These are phyloP conservation scores for Chiroxiphia lanceolata DNA, from an alignment of 2,797 vertebrate genomes.

Conservation along the genomic window DNA sequence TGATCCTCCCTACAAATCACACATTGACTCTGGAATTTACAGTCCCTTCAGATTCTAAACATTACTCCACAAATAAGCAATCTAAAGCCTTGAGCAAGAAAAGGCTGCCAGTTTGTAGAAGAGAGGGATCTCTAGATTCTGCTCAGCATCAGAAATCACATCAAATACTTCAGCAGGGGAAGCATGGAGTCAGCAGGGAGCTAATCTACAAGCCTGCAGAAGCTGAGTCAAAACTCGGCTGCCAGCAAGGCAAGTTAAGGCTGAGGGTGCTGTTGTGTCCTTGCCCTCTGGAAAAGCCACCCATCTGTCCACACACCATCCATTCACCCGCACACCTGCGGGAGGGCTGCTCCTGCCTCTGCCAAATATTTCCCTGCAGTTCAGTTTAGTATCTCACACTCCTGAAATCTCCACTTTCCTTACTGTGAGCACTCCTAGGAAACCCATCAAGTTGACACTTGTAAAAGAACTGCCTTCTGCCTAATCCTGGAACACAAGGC, in stretches of 20 bases:
- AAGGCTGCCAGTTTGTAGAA: slow-evolving; percentile 1
- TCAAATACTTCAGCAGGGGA: slow-evolving; percentile 6
- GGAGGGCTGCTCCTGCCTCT: not conserved
- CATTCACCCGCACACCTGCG: rapidly evolving
- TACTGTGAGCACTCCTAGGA: not conserved
- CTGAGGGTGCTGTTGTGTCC: not conserved
- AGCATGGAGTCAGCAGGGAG: not conserved
- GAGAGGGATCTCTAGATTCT: slow-evolving; percentile 1
- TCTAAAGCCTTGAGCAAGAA: slow-evolving; percentile 16
- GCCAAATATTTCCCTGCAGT: not conserved
- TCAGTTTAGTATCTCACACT: not conserved
- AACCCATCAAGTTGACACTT: not conserved
- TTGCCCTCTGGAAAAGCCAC: not conserved
- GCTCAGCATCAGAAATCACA: slow-evolving; percentile 12
- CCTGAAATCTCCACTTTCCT: not conserved
- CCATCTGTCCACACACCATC: not conserved
- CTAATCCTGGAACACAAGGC: not conserved
- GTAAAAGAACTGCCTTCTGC: not conserved
- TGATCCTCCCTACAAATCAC: not conserved
- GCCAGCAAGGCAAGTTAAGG: not conserved
- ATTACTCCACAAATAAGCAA: slow-evolving; percentile 13
- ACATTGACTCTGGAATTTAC: not conserved
- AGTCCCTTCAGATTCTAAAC: slow-evolving; percentile 2
- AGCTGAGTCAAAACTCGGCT: slow-evolving; percentile 24
- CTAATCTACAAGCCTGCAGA: slow-evolving; percentile 23